Evolutionary conservation across 2,888 invertebrate genomes (phyloP).

Genomic region (Hyles lineata): DNA sequence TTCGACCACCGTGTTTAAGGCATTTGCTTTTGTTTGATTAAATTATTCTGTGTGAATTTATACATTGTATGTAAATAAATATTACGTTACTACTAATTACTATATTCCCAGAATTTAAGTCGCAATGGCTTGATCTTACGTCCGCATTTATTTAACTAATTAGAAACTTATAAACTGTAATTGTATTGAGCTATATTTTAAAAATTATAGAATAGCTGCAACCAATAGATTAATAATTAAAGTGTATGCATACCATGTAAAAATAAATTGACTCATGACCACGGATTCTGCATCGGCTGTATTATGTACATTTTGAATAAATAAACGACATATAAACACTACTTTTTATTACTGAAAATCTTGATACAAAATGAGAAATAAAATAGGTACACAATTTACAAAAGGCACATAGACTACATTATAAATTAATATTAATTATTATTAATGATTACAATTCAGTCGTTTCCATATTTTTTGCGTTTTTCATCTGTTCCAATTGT

Average conservation of each 20-base stretch:
- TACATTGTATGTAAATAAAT: slow-evolving; percentile 7
- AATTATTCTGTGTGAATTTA: slow-evolving; percentile 1
- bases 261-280: slow-evolving; percentile 9
- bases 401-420: slow-evolving; percentile 54
- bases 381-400: slow-evolving; percentile 58
- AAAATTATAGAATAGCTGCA: slow-evolving; percentile 1
- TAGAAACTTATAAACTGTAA: slow-evolving; percentile 4
- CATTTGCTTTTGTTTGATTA: slow-evolving; percentile 5
- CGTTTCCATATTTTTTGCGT: slow-evolving; percentile 91
- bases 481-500: slow-evolving; percentile 88
- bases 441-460: slow-evolving; percentile 87
- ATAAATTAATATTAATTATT: slow-evolving; percentile 39
- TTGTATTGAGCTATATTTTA: background rate
- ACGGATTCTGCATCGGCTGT: slow-evolving; percentile 19
- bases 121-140: slow-evolving; percentile 16
- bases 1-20: background rate
- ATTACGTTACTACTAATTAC: background rate
- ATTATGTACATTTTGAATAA: slow-evolving; percentile 28
- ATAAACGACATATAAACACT: slow-evolving; percentile 33
- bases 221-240: slow-evolving; percentile 12
- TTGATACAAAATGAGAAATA: slow-evolving; percentile 40
- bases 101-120: background rate
- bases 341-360: slow-evolving; percentile 38
- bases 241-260: slow-evolving; percentile 19
- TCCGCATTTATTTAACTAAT: slow-evolving; percentile 22